Evolutionary conservation across 2,113 vertebrate genomes (phyloP), one percentile per base, ranked within the genome.

Genomic region (Bucco capensis): DNA sequence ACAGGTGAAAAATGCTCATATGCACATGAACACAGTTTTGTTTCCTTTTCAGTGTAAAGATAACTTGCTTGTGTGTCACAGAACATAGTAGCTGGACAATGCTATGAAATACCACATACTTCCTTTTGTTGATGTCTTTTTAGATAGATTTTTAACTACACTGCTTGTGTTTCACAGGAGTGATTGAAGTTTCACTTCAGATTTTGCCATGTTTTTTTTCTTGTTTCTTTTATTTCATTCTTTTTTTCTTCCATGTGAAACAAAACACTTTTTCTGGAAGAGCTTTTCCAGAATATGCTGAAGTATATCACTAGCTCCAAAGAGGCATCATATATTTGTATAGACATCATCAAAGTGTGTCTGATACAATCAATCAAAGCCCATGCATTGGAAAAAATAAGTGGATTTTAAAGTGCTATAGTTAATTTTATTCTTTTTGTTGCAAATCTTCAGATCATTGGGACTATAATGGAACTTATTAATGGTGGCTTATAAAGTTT

Each of bases 241-340:
- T 76, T 71, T 16, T 49, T 77, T 77, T 38, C 3, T 74, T 42
- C 1, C 2, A 6, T 42, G 0, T 17, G 22, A 21, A 53, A 35
- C 25, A 70, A 53, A 81, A 25, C 25, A 6, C 1, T 79, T 72
- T 6, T 5, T 77, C 35, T 60, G 64, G n/a, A 66, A 71, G 72
- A 83, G n/a, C n/a, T 86, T 88, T 83, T 50, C 51, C 28, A 8
- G n/a, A 22, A 8, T 6, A 8, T 42, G 24, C 27, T 49, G 58
- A 13, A n/a, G 14, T 61, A 1, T 31, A 7, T 50, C 30, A 2
- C 66, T 44, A 53, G 37, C 31, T 89, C 40, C 49, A 40, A 31
- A 58, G 65, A 13, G 69, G 5, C 2, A 2, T 81, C 65, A 0
- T 2, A 0, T 24, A 14, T 65, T 84, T 56, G 50, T 79, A 14